Evolutionary conservation across 2,797 vertebrate species (phyloP), one percentile per base, ranked within the genome.

Genomic region (Parauchenoglanis punctatus): DNA sequence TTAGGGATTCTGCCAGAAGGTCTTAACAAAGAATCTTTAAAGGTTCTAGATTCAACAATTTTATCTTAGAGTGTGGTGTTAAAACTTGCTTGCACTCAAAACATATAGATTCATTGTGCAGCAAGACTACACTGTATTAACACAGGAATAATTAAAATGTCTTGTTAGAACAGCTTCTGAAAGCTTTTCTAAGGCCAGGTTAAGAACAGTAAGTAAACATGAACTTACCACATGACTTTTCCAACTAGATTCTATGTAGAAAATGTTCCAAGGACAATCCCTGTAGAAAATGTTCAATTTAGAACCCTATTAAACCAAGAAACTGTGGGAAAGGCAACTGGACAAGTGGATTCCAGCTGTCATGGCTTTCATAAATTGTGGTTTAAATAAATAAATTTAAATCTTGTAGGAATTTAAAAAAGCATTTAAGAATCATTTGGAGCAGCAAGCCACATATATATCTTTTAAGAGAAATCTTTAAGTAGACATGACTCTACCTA

Each of bases 331-430:
- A 73, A 73, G 17, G 31, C 67, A 35, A 68, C 67, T 68, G 28
- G 67, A 35, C 67, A 35, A 15, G 17, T 72, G 18, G 18, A 73
- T 73, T 73, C 40, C 40, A 7, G 40, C 40, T 73, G 70, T 44
- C 40, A 73, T 73, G 70, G 70, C 20, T 73, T 73, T 73, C 8
- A 46, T 73, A 73, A 46, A 73, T 73, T 73, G 35, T 73, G 20
- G 18, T 25, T 23, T 40, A 40, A 40, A 40, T 40, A 40, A 2
- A 20, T 23, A 8, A 73, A 23, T 40, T 46, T 23, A 73, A 46
- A 46, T 46, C 20, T 70, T 46, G 0, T 73, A 73, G 18, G 40
- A 46, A 73, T 46, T 44, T 73, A 17, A 46, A 44, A 8, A 46
- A 23, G 20, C 7, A 20, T 70, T 40, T 40, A 40, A 20, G 7